Percentiles rank a stretch among this genome's conserved stretches.
These are phyloP conservation scores for Podilymbus podiceps DNA, from an alignment of 2,113 vertebrate species.

Conservation along the genomic window DNA sequence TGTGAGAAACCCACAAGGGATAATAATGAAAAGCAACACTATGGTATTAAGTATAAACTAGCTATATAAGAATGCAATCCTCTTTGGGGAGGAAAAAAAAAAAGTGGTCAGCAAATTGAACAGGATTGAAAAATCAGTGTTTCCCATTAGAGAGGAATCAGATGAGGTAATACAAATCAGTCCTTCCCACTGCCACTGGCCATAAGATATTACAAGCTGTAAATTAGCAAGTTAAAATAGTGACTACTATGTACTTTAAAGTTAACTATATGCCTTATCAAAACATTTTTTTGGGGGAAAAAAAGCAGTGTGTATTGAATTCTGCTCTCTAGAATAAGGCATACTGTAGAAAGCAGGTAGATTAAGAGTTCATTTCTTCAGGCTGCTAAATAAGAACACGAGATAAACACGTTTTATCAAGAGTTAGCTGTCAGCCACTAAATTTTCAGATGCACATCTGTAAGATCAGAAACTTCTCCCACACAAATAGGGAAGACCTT, in stretches of 20 bases:
- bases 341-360: background rate
- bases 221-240: background rate
- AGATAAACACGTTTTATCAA: background rate
- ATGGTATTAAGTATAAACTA: background rate
- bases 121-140: background rate
- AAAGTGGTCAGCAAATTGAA: background rate
- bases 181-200: too few species aligned
- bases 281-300: background rate
- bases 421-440: background rate
- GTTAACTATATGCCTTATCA: background rate
- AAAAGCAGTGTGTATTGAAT: background rate
- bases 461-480: constrained; percentile 70
- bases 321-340: background rate
- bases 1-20: background rate
- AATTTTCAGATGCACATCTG: background rate
- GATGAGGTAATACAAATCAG: background rate
- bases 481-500: constrained; percentile 62
- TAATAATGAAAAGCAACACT: background rate
- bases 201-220: background rate
- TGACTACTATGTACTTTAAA: background rate
- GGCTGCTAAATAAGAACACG: background rate
- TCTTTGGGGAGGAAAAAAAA: too few species aligned
- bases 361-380: background rate
- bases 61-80: background rate
- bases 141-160: background rate